Conservation (phyloP, 2,797 vertebrate genomes). For the Clarias fuscus region DNA sequence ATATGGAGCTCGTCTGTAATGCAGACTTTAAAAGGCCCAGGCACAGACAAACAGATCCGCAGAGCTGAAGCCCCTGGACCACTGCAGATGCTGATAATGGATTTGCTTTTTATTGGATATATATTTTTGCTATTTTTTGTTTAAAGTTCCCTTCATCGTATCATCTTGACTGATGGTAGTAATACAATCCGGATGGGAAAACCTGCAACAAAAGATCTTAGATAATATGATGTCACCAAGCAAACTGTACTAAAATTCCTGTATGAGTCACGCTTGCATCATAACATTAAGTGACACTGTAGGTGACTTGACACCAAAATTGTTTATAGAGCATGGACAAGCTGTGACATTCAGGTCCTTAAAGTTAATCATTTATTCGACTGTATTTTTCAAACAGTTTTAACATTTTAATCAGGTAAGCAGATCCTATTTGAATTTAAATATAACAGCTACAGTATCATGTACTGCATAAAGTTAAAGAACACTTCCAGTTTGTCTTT, state of each 20-base stretch:
- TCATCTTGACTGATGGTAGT: neutral
- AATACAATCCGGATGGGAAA: neutral
- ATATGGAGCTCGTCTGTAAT: constrained; percentile 28
- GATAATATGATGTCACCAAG: neutral
- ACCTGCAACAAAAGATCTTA: neutral
- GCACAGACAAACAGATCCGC: constrained; percentile 17
- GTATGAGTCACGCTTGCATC: neutral
- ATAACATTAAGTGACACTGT: neutral
- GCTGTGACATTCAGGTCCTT: neutral
- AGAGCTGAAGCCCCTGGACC: neutral
- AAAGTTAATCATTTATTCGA: neutral
- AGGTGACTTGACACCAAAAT: neutral
- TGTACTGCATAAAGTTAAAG: neutral
- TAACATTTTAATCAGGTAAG: neutral
- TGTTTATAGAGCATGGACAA: neutral
- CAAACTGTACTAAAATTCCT: neutral
- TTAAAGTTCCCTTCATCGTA: constrained; percentile 1
- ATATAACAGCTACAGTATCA: neutral
- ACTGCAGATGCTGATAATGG: constrained; percentile 14
- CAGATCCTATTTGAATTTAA: neutral
- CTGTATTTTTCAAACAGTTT: neutral
- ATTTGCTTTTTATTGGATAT: neutral
- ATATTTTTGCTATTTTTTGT: neutral
- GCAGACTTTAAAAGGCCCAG: constrained; percentile 19
- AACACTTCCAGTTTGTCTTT: neutral